Percentiles rank a stretch among this genome's conserved stretches.
Evolutionary conservation across 2,888 invertebrate species (phyloP).

Genomic region (Drosophila borborema): DNA sequence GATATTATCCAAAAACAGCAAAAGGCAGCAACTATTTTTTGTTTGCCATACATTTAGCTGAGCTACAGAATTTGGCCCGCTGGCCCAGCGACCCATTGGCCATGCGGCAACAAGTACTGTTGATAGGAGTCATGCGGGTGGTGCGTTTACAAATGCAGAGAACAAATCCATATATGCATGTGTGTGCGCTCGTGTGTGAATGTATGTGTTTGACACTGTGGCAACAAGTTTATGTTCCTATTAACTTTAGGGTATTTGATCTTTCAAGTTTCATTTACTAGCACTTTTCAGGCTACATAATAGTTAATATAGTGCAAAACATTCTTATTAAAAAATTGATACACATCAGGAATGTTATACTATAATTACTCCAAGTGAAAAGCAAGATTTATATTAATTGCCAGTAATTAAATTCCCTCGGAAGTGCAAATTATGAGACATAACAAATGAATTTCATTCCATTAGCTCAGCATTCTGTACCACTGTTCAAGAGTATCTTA

Average conservation of each 20-base stretch:
- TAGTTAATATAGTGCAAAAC: not conserved
- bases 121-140: constrained; percentile 2
- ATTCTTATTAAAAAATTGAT: not conserved
- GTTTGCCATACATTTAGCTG: constrained; percentile 21
- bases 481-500: constrained; percentile 60
- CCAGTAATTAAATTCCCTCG: constrained; percentile 20
- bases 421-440: not conserved
- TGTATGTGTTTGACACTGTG: constrained; percentile 28
- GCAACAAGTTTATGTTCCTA: not conserved
- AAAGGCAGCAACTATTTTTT: constrained; percentile 9
- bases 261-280: not conserved
- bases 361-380: not conserved
- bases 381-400: constrained; percentile 7
- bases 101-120: constrained; percentile 50
- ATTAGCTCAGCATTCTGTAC: constrained; percentile 20
- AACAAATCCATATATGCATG: constrained; percentile 11
- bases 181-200: not conserved
- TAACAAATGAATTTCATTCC: constrained; percentile 14
- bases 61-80: constrained; percentile 6
- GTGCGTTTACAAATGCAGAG: constrained; percentile 25
- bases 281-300: not conserved
- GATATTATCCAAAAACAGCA: constrained; percentile 31
- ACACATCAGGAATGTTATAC: not conserved
- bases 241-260: not conserved
- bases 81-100: constrained; percentile 8